phyloP scores from a whole-genome alignment of 2,888 invertebrate genomes.

The Apamea sordens region DNA sequence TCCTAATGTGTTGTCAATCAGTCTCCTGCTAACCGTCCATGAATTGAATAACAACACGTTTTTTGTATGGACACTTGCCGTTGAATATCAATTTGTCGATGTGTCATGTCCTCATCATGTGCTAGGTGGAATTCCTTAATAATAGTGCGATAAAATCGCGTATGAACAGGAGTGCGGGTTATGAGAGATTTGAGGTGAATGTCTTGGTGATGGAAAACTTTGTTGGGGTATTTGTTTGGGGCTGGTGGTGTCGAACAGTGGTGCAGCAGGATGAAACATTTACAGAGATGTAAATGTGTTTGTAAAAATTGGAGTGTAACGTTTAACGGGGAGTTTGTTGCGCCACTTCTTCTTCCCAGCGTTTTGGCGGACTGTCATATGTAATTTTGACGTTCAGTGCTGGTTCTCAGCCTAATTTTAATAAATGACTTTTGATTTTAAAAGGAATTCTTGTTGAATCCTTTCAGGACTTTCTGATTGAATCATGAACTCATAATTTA shows the following conservation, averaged over 20 bases:
- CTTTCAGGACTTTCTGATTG: not conserved
- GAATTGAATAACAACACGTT: constrained; percentile 80
- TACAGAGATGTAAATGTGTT: too few species aligned
- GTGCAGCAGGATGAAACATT: not conserved
- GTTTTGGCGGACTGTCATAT: too few species aligned
- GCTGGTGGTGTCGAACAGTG: not conserved
- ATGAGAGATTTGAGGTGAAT: constrained; percentile 12
- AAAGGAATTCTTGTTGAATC: not conserved
- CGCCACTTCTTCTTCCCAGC: too few species aligned
- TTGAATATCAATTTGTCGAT: constrained; percentile 81
- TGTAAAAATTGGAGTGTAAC: too few species aligned
- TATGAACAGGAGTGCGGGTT: constrained; percentile 1
- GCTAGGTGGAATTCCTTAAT: constrained; percentile 61
- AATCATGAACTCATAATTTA: not conserved
- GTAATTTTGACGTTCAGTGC: too few species aligned
- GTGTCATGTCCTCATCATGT: constrained; percentile 76
- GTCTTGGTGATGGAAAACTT: not conserved
- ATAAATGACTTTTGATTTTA: too few species aligned
- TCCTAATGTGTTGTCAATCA: constrained; percentile 89
- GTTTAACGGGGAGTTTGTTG: too few species aligned
- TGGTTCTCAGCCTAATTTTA: too few species aligned
- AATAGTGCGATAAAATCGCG: constrained; percentile 53
- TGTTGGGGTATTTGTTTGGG: not conserved
- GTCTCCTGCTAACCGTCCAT: constrained; percentile 73
- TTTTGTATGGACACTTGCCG: constrained; percentile 76